Conservation (phyloP, 2,888 invertebrate genomes). For the Oligia latruncula region DNA sequence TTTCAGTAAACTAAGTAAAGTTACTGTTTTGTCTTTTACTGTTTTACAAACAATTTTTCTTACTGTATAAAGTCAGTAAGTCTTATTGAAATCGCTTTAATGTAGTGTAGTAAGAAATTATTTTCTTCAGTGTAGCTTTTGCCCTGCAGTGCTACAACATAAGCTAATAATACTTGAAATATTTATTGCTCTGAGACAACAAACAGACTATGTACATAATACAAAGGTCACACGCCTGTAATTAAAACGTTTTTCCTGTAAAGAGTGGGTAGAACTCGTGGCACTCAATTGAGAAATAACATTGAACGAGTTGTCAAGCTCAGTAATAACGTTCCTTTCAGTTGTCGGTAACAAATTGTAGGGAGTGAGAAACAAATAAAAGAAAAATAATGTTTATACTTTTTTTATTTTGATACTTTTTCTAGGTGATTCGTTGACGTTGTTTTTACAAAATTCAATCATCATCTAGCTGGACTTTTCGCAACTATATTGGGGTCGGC, state of each 20-base stretch:
- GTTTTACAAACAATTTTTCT: too few species aligned
- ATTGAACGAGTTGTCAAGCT: slow-evolving; percentile 34
- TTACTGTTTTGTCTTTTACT: too few species aligned
- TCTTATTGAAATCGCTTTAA: too few species aligned
- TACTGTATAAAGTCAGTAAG: too few species aligned
- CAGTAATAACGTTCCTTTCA: slow-evolving; percentile 26
- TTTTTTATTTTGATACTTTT: not conserved
- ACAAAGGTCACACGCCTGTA: not conserved
- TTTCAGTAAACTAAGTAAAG: too few species aligned
- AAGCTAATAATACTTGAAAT: not conserved
- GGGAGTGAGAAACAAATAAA: slow-evolving; percentile 15
- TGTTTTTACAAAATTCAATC: not conserved
- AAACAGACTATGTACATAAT: not conserved
- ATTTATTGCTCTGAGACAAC: not conserved
- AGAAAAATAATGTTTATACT: slow-evolving; percentile 4
- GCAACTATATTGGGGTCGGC: not conserved
- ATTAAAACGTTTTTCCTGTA: slow-evolving; percentile 13
- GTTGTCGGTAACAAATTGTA: slow-evolving; percentile 25
- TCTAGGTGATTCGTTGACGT: not conserved
- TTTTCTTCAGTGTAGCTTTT: not conserved
- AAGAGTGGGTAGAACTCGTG: not conserved
- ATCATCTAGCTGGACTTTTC: not conserved
- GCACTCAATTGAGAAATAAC: slow-evolving; percentile 40
- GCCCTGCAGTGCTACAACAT: not conserved
- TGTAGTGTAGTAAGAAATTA: too few species aligned